Conservation (phyloP, 2,797 vertebrate genomes). For the Carapus acus region DNA sequence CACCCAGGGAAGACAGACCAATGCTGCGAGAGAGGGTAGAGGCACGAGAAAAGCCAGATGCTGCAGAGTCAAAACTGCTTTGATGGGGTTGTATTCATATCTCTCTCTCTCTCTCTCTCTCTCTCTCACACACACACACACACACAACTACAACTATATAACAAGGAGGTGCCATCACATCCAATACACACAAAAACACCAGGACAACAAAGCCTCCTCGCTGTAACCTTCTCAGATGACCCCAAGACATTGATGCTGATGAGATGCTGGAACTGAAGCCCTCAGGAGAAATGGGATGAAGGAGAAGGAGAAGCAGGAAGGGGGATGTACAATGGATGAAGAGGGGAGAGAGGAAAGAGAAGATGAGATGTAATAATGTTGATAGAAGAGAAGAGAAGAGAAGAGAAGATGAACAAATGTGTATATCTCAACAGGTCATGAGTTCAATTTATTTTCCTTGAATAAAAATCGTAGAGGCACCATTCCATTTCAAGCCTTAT, state of each 20-base stretch:
- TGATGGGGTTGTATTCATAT: not conserved
- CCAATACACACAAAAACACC: not conserved
- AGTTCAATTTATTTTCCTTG: not conserved
- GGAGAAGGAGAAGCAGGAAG: constrained; percentile 16
- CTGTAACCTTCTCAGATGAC: constrained; percentile 41
- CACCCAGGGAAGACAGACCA: constrained; percentile 41
- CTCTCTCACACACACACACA: constrained; percentile 9
- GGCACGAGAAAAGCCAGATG: constrained; percentile 9
- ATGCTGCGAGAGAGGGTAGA: constrained; percentile 5
- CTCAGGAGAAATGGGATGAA: constrained; percentile 49
- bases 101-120: not conserved
- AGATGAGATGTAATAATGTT: constrained; percentile 29
- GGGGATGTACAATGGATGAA: constrained; percentile 36
- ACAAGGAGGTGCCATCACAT: not conserved
- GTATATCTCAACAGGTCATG: not conserved
- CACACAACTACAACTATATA: not conserved
- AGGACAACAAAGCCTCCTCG: constrained; percentile 25
- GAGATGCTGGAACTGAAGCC: constrained; percentile 55
- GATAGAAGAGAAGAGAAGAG: constrained; percentile 36
- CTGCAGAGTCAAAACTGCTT: constrained; percentile 3
- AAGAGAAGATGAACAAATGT: not conserved
- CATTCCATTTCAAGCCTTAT: not conserved
- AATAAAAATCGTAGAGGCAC: not conserved
- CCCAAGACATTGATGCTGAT: constrained; percentile 62
- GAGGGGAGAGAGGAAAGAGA: constrained; percentile 30